phyloP scores from a whole-genome alignment of 2,888 invertebrate genomes.

The Conistra vaccinii region DNA sequence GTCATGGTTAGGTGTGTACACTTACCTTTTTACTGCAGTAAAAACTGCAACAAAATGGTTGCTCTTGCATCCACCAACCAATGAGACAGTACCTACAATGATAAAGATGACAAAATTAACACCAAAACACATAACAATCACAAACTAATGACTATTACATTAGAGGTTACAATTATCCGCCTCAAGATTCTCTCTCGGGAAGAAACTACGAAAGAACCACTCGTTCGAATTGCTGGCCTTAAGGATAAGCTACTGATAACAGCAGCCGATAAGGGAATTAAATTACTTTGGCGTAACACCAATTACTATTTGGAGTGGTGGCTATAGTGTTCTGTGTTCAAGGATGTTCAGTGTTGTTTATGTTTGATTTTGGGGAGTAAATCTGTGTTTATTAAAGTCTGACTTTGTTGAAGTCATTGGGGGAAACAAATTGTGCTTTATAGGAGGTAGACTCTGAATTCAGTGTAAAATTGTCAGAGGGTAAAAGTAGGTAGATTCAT shows the following conservation, averaged over 20 bases:
- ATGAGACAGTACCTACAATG: not conserved
- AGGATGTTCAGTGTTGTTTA: constrained; percentile 19
- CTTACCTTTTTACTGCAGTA: too few species aligned
- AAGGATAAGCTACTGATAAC: constrained; percentile 79
- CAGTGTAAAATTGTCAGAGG: not conserved
- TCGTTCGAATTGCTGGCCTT: constrained; percentile 53
- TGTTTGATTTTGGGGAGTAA: constrained; percentile 4
- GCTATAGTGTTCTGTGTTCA: constrained; percentile 30
- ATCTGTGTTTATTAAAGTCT: not conserved
- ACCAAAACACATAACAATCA: constrained; percentile 40
- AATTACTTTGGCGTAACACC: constrained; percentile 78
- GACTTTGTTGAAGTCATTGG: not conserved
- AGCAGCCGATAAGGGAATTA: constrained; percentile 83
- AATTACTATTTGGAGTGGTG: constrained; percentile 68
- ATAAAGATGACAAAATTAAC: constrained; percentile 5
- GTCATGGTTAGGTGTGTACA: too few species aligned
- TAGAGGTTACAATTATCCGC: constrained; percentile 36
- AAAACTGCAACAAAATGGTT: not conserved
- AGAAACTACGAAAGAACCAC: constrained; percentile 61
- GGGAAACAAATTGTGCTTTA: not conserved
- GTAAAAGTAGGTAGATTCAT: not conserved
- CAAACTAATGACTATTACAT: constrained; percentile 37
- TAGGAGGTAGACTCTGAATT: not conserved
- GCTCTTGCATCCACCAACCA: not conserved
- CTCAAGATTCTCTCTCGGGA: constrained; percentile 29